Evolutionary conservation across 2,797 vertebrate species (phyloP).

Genomic region (Craterocephalus amniculus): DNA sequence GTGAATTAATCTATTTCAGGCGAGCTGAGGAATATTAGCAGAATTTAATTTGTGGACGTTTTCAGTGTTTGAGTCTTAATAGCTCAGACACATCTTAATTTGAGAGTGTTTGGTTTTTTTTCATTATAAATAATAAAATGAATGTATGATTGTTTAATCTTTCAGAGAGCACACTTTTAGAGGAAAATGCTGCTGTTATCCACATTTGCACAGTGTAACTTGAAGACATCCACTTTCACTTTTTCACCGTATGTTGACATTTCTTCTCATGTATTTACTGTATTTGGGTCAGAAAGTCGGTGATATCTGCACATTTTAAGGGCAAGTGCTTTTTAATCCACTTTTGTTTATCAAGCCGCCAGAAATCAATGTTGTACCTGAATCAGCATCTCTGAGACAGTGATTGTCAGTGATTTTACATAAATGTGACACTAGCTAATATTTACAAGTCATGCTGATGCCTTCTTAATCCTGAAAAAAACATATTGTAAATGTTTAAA

Average conservation of each 20-base stretch:
- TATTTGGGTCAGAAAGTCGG: background rate
- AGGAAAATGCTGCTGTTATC: background rate
- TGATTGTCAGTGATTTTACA: background rate
- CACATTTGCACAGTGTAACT: background rate
- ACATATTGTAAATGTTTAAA: constrained; percentile 18
- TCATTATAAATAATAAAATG: constrained; percentile 9
- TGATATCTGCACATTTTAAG: background rate
- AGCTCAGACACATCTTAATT: background rate
- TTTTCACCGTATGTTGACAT: background rate
- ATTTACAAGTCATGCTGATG: background rate
- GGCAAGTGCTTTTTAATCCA: background rate
- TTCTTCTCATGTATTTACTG: background rate
- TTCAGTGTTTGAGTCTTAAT: constrained; percentile 6
- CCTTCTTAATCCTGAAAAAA: constrained; percentile 6
- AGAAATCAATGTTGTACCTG: background rate
- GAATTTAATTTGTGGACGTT: constrained; percentile 1
- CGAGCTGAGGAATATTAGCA: constrained; percentile 14
- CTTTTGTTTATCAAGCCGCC: constrained; percentile 1
- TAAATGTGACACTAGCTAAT: constrained; percentile 2
- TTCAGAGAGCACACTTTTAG: background rate
- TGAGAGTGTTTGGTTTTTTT: constrained; percentile 3
- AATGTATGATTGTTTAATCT: background rate
- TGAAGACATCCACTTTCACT: background rate
- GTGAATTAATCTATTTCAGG: constrained; percentile 22
- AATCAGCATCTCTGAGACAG: background rate